These are phyloP conservation scores for Mormyrops boulengeri DNA, from an alignment of 2,797 vertebrate genomes.

Conservation along the genomic window DNA sequence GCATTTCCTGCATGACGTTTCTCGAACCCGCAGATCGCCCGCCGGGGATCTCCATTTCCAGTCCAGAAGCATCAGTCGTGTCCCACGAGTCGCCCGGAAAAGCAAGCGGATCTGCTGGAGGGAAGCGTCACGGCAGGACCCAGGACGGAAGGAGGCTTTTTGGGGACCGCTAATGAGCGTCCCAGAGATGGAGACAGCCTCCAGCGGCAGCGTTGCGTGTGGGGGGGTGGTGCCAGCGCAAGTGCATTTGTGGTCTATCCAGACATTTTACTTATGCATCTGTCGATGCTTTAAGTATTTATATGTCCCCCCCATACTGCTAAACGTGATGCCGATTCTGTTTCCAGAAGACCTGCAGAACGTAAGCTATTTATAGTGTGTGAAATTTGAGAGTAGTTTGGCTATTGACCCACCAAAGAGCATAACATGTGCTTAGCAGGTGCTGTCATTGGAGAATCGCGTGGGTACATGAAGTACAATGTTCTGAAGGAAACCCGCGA, in stretches of 20 bases:
- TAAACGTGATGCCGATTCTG: conserved; percentile 33
- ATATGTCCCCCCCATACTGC: not conserved
- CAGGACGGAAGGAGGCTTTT: not conserved
- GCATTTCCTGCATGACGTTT: conserved; percentile 22
- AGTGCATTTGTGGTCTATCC: not conserved
- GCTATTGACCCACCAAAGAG: conserved; percentile 53
- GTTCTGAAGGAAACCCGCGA: conserved; percentile 56
- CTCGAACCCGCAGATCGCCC: conserved; percentile 17
- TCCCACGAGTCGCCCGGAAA: not conserved
- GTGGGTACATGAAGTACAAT: conserved; percentile 49
- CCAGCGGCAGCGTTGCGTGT: conserved; percentile 9
- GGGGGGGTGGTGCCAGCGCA: not conserved
- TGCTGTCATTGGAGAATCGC: conserved; percentile 53
- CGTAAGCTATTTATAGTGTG: conserved; percentile 50
- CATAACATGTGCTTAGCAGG: conserved; percentile 58
- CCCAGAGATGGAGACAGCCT: not conserved
- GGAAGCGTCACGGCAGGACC: not conserved
- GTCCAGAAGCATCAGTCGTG: conserved; percentile 2
- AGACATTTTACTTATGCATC: conserved; percentile 12
- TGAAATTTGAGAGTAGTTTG: conserved; percentile 50
- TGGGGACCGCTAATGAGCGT: not conserved
- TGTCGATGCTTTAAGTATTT: conserved; percentile 4
- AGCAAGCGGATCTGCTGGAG: not conserved
- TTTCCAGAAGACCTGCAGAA: conserved; percentile 32
- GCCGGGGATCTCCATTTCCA: conserved; percentile 13